phyloP scores from a whole-genome alignment of 2,113 vertebrate species.

The Oophaga pumilio region DNA sequence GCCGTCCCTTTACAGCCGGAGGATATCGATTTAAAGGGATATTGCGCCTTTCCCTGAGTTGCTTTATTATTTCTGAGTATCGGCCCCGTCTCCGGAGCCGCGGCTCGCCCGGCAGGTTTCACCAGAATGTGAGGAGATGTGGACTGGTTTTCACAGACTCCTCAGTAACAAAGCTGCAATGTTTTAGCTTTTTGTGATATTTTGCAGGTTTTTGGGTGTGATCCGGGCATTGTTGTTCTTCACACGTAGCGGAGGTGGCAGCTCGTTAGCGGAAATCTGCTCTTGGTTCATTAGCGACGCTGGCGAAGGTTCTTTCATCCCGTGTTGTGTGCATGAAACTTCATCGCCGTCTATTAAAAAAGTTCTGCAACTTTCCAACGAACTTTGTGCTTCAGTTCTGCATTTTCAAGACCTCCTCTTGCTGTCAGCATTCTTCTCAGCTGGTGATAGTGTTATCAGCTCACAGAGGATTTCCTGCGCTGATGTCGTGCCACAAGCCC shows the following conservation, averaged over 20 bases:
- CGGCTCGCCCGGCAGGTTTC: no score
- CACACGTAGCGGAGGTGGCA: not conserved
- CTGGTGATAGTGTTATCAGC: not conserved
- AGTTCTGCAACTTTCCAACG: not conserved
- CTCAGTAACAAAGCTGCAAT: not conserved
- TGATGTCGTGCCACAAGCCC: not conserved
- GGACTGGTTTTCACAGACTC: not conserved
- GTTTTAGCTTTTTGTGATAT: not conserved
- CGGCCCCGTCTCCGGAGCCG: no score
- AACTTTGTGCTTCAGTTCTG: not conserved
- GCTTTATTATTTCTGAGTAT: no score
- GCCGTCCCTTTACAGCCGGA: not conserved
- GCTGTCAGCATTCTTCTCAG: not conserved
- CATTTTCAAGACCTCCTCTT: not conserved
- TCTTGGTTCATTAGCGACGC: not conserved
- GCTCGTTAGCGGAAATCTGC: not conserved
- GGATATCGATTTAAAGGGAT: not conserved
- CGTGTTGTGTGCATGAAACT: no score
- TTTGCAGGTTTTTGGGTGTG: not conserved
- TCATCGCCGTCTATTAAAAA: not conserved
- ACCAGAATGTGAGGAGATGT: no score
- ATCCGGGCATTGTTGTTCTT: not conserved
- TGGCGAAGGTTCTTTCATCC: no score
- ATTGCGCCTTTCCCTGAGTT: not conserved
- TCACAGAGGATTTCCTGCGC: not conserved